Conservation (phyloP, 2,888 invertebrate genomes). For the Lepidocyrtinus sp. region DNA sequence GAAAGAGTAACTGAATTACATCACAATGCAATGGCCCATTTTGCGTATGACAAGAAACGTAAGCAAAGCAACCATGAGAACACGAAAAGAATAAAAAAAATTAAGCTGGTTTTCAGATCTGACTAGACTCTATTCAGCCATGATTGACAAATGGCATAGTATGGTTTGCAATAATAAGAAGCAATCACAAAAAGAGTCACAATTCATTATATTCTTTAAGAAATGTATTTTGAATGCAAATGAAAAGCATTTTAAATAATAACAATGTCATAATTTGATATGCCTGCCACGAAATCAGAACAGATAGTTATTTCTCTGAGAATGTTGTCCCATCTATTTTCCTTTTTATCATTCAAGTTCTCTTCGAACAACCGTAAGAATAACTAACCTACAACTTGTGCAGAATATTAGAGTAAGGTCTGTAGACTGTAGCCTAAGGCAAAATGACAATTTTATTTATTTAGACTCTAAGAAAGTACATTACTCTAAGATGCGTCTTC, state of each 20-base stretch:
- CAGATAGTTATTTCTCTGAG: not conserved
- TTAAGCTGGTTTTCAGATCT: constrained; percentile 34
- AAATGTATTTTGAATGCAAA: constrained; percentile 33
- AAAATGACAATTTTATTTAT: constrained; percentile 10
- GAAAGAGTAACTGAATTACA: not conserved
- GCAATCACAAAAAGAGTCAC: constrained; percentile 21
- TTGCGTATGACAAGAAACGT: not conserved
- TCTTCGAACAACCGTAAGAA: not conserved
- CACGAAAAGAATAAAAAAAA: constrained; percentile 12
- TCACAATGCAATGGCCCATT: constrained; percentile 8
- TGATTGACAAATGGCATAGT: constrained; percentile 54
- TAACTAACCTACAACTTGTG: constrained; percentile 46
- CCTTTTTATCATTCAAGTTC: constrained; percentile 15
- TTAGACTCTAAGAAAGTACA: too few relatives aligned
- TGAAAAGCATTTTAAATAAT: constrained; percentile 16
- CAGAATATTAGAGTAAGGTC: constrained; percentile 40
- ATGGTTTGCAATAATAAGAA: constrained; percentile 18
- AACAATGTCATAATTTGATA: constrained; percentile 16
- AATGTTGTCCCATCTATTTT: constrained; percentile 18
- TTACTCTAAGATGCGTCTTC: not conserved
- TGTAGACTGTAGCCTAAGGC: not conserved
- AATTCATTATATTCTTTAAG: constrained; percentile 10
- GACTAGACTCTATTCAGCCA: not conserved
- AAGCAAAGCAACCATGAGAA: not conserved
- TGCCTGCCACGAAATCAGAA: constrained; percentile 21